Percentiles rank a stretch among this genome's conserved stretches.
These are phyloP conservation scores for Caenorhabditis zanzibari DNA, from an alignment of 2,888 invertebrate species.

Conservation along the genomic window DNA sequence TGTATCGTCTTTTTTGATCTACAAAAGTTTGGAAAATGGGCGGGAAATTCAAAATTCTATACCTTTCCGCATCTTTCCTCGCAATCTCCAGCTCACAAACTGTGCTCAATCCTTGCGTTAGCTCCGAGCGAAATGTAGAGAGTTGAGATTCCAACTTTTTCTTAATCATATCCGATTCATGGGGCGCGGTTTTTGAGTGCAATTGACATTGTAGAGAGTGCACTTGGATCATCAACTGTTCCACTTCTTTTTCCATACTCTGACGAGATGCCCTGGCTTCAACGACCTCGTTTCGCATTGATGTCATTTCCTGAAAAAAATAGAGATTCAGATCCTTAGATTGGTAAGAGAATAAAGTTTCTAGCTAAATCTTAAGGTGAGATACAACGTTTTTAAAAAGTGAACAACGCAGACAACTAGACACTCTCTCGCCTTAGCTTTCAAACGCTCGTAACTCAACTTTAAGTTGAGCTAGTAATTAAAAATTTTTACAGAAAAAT, in stretches of 20 bases:
- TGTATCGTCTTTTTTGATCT: constrained; percentile 84
- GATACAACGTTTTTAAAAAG: too few relatives aligned
- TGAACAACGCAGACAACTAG: too few relatives aligned
- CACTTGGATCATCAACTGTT: constrained; percentile 87
- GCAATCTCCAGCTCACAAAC: constrained; percentile 78
- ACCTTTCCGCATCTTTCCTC: constrained; percentile 73
- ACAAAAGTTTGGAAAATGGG: background rate
- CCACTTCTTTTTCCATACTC: constrained; percentile 87
- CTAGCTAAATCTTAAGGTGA: too few relatives aligned
- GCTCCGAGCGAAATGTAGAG: constrained; percentile 81
- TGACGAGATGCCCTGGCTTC: constrained; percentile 88
- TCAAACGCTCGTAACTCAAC: too few relatives aligned
- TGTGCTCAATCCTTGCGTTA: constrained; percentile 77
- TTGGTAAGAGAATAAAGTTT: too few relatives aligned
- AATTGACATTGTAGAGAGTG: constrained; percentile 83
- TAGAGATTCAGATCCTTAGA: too few relatives aligned
- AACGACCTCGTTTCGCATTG: constrained; percentile 89
- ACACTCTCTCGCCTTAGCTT: too few relatives aligned
- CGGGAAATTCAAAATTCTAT: background rate
- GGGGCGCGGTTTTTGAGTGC: constrained; percentile 83
- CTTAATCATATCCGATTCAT: constrained; percentile 85
- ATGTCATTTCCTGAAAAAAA: constrained; percentile 88
- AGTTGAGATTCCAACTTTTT: constrained; percentile 86
- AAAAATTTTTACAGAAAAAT: too few relatives aligned
- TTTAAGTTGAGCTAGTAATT: too few relatives aligned